A percentile compares a stretch with the other conserved stretches of the same genome.
Evolutionary conservation across 2,888 invertebrate species (phyloP).

Genomic region (Synanthedon tipuliformis): DNA sequence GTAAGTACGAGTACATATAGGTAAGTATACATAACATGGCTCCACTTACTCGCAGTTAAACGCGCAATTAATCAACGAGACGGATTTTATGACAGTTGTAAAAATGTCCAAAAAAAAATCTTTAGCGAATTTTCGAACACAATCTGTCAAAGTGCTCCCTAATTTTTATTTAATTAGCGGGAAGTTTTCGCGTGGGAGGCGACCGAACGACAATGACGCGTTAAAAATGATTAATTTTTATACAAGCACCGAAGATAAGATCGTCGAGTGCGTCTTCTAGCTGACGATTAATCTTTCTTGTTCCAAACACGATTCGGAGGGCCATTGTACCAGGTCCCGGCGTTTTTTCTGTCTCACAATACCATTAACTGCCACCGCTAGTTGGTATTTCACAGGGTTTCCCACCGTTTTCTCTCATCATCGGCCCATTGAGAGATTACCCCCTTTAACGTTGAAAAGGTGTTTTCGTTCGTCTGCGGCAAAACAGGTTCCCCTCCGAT

Average conservation of each 20-base stretch:
- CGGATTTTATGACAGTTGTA: conserved; percentile 44
- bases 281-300: conserved; percentile 66
- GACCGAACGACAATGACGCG: conserved; percentile 58
- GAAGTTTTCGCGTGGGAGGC: conserved; percentile 53
- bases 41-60: neutral
- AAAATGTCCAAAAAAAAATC: conserved; percentile 24
- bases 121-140: conserved; percentile 44
- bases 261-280: conserved; percentile 40
- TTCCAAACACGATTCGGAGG: conserved; percentile 36
- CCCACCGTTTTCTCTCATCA: conserved; percentile 37
- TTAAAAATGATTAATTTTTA: conserved; percentile 67
- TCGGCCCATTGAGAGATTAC: conserved; percentile 55
- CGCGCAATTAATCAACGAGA: conserved; percentile 46
- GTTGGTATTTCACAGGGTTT: conserved; percentile 51
- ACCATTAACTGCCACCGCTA: conserved; percentile 67
- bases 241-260: conserved; percentile 38
- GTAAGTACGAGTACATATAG: neutral
- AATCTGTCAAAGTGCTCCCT: conserved; percentile 60
- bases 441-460: conserved; percentile 47
- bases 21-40: neutral
- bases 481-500: conserved; percentile 64
- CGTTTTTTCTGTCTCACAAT: conserved; percentile 66
- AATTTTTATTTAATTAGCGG: conserved; percentile 66
- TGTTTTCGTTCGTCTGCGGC: conserved; percentile 59
- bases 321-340: conserved; percentile 57